These are phyloP conservation scores for Clistopyga incitator DNA, from an alignment of 2,888 invertebrate species.

Conservation along the genomic window DNA sequence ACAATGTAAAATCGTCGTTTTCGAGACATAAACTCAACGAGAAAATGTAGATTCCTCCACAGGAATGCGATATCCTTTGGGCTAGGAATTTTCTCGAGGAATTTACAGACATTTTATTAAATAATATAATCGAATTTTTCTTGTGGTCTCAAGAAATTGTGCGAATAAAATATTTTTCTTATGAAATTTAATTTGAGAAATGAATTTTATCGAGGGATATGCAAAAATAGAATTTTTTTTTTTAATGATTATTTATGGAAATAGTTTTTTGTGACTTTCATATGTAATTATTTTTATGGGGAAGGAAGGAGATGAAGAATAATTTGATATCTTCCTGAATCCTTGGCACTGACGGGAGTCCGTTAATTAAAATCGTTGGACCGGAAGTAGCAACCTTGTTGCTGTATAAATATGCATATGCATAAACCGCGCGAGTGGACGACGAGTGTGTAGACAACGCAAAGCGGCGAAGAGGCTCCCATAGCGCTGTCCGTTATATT, in stretches of 20 bases:
- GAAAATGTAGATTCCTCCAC: background rate
- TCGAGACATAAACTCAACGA: background rate
- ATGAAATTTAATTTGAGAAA: no score
- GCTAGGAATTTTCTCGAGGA: background rate
- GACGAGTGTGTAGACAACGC: conserved; percentile 5
- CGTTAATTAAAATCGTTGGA: conserved; percentile 53
- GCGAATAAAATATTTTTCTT: conserved; percentile 1
- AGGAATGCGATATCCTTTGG: background rate
- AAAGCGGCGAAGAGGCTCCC: conserved; percentile 12
- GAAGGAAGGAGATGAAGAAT: background rate
- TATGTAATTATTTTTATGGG: background rate
- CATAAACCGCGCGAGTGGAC: background rate
- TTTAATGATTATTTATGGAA: background rate
- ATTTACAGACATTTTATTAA: background rate
- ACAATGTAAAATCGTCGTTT: conserved; percentile 4
- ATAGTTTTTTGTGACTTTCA: background rate
- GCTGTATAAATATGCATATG: background rate
- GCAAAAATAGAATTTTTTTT: background rate
- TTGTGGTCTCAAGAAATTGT: no score
- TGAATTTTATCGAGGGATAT: no score
- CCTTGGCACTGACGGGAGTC: background rate
- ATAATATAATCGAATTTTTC: no score
- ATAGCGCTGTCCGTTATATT: conserved; percentile 28
- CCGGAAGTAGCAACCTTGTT: conserved; percentile 44
- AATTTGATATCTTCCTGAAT: conserved; percentile 20